Evolutionary conservation across 2,888 invertebrate species (phyloP).

Genomic region (Mesoligia furuncula): DNA sequence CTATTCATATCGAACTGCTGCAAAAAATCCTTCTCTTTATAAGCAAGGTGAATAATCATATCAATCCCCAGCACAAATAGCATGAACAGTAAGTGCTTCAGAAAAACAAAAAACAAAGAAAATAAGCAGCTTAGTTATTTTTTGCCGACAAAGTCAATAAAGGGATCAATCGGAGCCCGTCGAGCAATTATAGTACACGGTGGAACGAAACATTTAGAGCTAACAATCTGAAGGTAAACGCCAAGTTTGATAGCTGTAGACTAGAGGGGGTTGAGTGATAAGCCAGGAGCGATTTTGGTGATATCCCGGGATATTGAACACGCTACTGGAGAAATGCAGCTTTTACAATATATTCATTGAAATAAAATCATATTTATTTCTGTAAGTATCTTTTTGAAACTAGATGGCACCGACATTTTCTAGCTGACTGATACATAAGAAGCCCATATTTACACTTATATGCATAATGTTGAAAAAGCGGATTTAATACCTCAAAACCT

Average conservation of each 20-base stretch:
- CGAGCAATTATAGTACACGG: conserved; percentile 53
- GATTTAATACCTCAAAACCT: background rate
- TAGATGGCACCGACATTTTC: background rate
- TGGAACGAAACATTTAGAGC: conserved; percentile 62
- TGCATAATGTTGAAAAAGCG: background rate
- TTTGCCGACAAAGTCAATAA: conserved; percentile 53
- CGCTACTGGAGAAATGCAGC: background rate
- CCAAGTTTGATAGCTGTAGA: conserved; percentile 41
- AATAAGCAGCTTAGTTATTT: conserved; percentile 46
- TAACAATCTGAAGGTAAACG: conserved; percentile 66
- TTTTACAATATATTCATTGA: background rate
- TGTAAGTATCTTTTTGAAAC: background rate
- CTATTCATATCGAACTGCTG: background rate
- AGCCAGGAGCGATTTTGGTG: background rate
- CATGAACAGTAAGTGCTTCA: conserved; percentile 20
- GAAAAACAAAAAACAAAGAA: conserved; percentile 31
- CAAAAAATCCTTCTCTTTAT: background rate
- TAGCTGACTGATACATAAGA: background rate
- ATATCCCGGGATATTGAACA: background rate
- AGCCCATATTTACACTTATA: background rate
- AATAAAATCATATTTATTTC: background rate
- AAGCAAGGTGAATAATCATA: background rate
- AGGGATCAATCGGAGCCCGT: conserved; percentile 54
- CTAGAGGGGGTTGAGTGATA: background rate
- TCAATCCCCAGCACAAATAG: conserved; percentile 18